Base-by-base conservation (phyloP, 2,113 vertebrate genomes). In the Heloderma charlesbogerti region DNA sequence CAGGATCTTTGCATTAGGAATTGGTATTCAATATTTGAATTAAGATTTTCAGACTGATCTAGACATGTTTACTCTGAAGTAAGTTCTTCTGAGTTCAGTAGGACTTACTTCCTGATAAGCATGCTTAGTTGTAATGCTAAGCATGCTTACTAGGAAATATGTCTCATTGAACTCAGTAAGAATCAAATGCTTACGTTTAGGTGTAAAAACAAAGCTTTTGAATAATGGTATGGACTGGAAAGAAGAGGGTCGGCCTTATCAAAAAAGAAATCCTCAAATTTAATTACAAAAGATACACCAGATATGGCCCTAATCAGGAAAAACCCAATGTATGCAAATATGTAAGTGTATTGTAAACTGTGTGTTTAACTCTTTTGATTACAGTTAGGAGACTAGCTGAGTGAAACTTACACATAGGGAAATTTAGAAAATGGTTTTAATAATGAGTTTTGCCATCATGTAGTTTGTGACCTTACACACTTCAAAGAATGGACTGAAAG, bases 351-450 rank as follows among this genome's bases (percentile, higher is more conserved):
- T 69, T 86, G 45, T 54, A 40, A 86, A 40, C 16, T 37, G 69
- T 22, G 67, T 84, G 20, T 63, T 20, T 83, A 92, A 91, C 43
- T 86, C 51, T n/a, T 89, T 67, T 90, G n/a, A 45, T 63, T 37
- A 72, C 18, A 25, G 43, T 90, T 93, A 88, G 89, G 85, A 77
- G 40, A 89, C 81, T 60, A 92, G 84, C 89, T 94, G 93, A 93
- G 87, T 95, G 88, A 95, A 81, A 63, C 0, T 0, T 88, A 84
- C 75, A n/a, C 37, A 77, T 63, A 94, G 89, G 80, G 80, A 37
- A 72, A 71, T 74, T 81, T 40, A 85, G 40, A 31, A 43, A 37
- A 79, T 67, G 82, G 63, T 74, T 74, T 78, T 51, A 40, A 9
- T 48, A 22, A 94, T 48, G 84, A 90, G 77, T 57, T 87, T 92